Evolutionary conservation across 2,888 invertebrate species (phyloP), one percentile per base, ranked within the genome.

Genomic region (Thymelicus acteon): DNA sequence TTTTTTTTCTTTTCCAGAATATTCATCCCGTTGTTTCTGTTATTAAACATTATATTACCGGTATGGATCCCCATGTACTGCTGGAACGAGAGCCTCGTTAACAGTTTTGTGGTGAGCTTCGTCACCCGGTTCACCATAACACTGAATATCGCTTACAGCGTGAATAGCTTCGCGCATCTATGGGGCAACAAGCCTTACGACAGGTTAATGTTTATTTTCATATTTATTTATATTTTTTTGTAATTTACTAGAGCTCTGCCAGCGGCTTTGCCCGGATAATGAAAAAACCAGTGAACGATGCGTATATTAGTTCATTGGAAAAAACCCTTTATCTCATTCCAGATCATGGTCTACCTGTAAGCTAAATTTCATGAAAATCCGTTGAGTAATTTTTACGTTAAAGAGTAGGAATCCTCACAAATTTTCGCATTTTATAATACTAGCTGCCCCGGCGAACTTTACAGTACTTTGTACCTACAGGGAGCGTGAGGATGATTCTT

Each of bases 101-200:
- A 95, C 77, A 96, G 98, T 6, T 98, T 98, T 89, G 97, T 97
- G 94, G 95, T 98, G 8, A 96, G 97, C 81, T 97, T 97, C 83
- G 96, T 97, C 74, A 95, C 96, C 77, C 95, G 99, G 63, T 99
- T 98, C 90, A 96, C 96, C 67, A 94, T 96, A 75, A 97, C 97
- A 0, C 95, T 99, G 8, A 98, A 99, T 89, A 97, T 97, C 76
- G 99, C 99, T 0, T 99, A 97, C 95, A 96, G 97, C 80, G 98
- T 99, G n/a, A 99, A 99, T 88, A 98, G 98, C 85, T 97, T 97
- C 12, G 98, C 99, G 0, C 99, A 99, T 85, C 95, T 98, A 94
- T 98, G 97, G 95, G 98, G 98, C n/a, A 96, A 96, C 78, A 96
- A 96, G 82, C 98, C 99, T 0, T 99, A 98, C 83, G 98, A 99